phyloP scores from a whole-genome alignment of 2,113 vertebrate species.

The Rana temporaria region DNA sequence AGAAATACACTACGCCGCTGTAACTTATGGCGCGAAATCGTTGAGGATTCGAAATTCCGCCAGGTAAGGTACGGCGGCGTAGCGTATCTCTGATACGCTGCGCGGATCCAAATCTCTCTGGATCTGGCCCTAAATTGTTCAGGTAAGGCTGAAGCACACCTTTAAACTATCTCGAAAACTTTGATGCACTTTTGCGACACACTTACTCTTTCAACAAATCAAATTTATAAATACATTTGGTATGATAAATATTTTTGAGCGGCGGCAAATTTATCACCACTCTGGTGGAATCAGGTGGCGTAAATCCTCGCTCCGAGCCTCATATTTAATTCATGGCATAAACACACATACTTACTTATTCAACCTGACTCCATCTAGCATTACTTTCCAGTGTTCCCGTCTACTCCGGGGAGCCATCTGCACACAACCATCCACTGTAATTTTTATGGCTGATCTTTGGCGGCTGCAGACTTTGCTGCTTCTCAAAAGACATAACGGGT shows the following conservation, averaged over 20 bases:
- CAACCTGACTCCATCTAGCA: slow-evolving; percentile 20
- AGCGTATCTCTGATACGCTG: too few relatives aligned
- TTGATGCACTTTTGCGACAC: slow-evolving; percentile 20
- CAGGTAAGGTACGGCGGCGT: too few relatives aligned
- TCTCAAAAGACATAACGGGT: slow-evolving; percentile 40
- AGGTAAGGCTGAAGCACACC: too few relatives aligned
- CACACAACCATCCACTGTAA: slow-evolving; percentile 12
- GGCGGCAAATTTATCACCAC: slow-evolving; percentile 45
- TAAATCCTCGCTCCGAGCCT: slow-evolving; percentile 37
- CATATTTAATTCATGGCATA: slow-evolving; percentile 52
- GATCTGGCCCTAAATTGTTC: too few relatives aligned
- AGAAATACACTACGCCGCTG: too few relatives aligned
- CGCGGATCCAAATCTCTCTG: too few relatives aligned
- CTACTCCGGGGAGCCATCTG: slow-evolving; percentile 38
- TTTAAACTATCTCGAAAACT: slow-evolving; percentile 5
- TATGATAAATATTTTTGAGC: slow-evolving; percentile 51
- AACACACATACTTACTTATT: slow-evolving; percentile 45
- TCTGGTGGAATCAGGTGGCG: slow-evolving; percentile 38
- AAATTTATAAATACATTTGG: slow-evolving; percentile 48
- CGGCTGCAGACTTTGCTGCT: slow-evolving; percentile 31
- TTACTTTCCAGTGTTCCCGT: slow-evolving; percentile 22
- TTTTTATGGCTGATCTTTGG: slow-evolving; percentile 20
- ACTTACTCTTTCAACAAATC: slow-evolving; percentile 36
- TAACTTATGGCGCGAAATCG: too few relatives aligned
- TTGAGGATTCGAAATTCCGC: too few relatives aligned